Base-by-base conservation (phyloP, 2,113 vertebrate species). In the Microtus pennsylvanicus region DNA sequence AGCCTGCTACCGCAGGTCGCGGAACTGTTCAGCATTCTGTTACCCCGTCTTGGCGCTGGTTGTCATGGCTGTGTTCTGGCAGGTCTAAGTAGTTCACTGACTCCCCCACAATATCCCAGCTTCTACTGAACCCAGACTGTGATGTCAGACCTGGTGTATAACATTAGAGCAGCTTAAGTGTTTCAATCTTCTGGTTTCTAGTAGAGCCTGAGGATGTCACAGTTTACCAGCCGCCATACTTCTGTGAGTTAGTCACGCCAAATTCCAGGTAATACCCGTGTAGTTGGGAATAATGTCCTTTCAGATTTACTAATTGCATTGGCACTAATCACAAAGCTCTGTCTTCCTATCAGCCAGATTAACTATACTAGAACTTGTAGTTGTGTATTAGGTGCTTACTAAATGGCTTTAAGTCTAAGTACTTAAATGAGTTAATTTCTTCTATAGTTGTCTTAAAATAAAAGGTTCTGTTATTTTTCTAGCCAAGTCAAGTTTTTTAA, bases 391-490 rank as follows among this genome's bases (percentile, higher is more conserved):
- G 58, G 24, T 92, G 16, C 52, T 85, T 91, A 81, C 5, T 65
- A 61, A 96, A 86, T 94, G 47, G 80, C 72, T 88, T 42, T 67
- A 55, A 67, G 76, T 90, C 5, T 85, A 21, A 52, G 69, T 88
- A 50, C 35, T 55, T 55, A 88, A 74, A 58, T 58, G 74, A 72
- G 30, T 28, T n/a, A 70, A 24, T 74, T 70, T 87, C 65, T 77
- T 82, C 11, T 6, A 82, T 45, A 58, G 88, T n/a, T 96, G 12
- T 24, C n/a, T n/a, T 83, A 72, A 92, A 42, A 86, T 83, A 65
- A 92, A 42, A 89, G 50, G 69, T 30, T 35, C 14, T 21, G 1
- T 70, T 26, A 72, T 89, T 87, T 93, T 96, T 75, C 26, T 55
- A 89, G 13, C 55, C 61, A 19, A 78, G 5, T 58, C 50, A 47